Base-by-base conservation (phyloP, 1,140 invertebrate species). In the Sycophaga agraensis region DNA sequence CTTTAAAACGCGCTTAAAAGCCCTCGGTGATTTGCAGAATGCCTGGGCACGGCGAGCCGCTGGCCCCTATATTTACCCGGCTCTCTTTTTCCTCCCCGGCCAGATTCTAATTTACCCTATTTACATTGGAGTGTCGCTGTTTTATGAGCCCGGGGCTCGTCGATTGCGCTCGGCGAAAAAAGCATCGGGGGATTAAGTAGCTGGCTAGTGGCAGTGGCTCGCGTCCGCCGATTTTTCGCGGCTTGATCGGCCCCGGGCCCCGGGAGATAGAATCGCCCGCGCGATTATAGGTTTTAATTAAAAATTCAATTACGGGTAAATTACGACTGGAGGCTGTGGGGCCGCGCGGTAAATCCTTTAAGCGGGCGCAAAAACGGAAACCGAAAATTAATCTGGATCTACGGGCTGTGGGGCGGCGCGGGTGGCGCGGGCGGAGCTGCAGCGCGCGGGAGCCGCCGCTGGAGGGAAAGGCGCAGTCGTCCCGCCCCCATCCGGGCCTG, bases 301-400 rank as follows among this genome's bases (percentile, higher is more conserved):
- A 65, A 65, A 65, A 65, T 61, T 57, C 64, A 65, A 65, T 65
- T 65, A 61, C 51, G 58, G 46, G 34, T 61, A 61, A 65, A 61
- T 65, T 49, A 59, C 60, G 46, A 31, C 46, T 46, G 43, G n/a
- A 17, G 22, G 31, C 26, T 19, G 31, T 6, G 14, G n/a, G 21
- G 7, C 21, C 17, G 35, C 6, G 21, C 22, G 8, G 34, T 35
- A 60, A 65, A 59, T 57, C 63, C 59, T 56, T 61, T 66, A 66
- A 66, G 59, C 42, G 58, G 16, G 58, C 19, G 35, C 54, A 65
- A 65, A 64, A 68, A 66, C 61, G 54, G 59, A 66, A 60, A 60
- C 56, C 56, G 45, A 60, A 66, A 66, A 66, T 68, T 68, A 66
- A 68, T 66, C 65, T 63, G 37, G 62, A 54, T 60, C 54, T 35